A percentile compares a stretch with the other conserved stretches of the same genome.
These are phyloP conservation scores for Limnephilus lunatus DNA, from an alignment of 2,888 invertebrate species.

Conservation along the genomic window DNA sequence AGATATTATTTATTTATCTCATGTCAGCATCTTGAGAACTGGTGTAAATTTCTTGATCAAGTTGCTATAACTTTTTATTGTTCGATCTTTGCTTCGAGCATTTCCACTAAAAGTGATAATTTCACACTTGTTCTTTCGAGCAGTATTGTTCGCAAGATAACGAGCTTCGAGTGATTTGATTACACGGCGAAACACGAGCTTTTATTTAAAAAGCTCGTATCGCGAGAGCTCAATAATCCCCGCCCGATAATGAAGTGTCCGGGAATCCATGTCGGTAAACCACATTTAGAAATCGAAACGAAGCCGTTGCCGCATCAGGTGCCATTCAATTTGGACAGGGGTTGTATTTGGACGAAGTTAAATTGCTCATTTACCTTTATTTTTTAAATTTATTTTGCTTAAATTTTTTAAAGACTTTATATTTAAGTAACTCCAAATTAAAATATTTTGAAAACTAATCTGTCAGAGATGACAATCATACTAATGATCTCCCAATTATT, in stretches of 20 bases:
- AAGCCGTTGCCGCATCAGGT: not conserved
- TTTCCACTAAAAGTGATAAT: not conserved
- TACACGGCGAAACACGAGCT: not conserved
- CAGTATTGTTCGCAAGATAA: slow-evolving; percentile 11
- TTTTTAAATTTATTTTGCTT: not conserved
- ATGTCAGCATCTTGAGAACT: too few relatives aligned
- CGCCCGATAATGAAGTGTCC: slow-evolving; percentile 14
- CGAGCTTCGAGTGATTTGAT: not conserved
- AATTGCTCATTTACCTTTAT: not conserved
- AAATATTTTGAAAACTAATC: too few relatives aligned
- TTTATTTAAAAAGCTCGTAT: not conserved
- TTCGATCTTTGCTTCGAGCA: not conserved
- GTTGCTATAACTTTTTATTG: not conserved
- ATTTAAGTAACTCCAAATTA: too few relatives aligned
- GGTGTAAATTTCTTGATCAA: too few relatives aligned
- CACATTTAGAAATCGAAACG: slow-evolving; percentile 27
- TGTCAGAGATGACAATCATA: too few relatives aligned
- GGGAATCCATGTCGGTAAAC: slow-evolving; percentile 7
- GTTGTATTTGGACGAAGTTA: not conserved
- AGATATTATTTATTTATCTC: too few relatives aligned
- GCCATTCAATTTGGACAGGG: not conserved
- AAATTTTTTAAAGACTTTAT: too few relatives aligned
- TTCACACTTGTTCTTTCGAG: not conserved
- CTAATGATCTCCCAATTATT: too few relatives aligned
- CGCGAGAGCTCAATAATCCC: not conserved